A percentile compares a stretch with the other conserved stretches of the same genome.
These are phyloP conservation scores for Coreoperca whiteheadi DNA, from an alignment of 2,113 vertebrate species.

Conservation along the genomic window DNA sequence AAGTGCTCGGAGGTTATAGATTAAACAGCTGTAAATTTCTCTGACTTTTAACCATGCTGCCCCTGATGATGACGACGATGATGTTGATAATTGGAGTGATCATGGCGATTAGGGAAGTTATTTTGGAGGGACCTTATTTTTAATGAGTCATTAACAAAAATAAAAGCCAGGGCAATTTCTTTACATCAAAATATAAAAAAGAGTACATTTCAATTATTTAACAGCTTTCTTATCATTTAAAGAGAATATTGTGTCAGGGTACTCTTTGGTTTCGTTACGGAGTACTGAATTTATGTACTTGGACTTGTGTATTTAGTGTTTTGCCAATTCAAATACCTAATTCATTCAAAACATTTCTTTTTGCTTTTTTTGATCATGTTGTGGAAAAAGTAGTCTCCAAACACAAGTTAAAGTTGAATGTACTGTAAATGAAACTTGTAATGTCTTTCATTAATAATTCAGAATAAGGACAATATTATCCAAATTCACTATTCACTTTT, in stretches of 20 bases:
- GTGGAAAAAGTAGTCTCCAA: too few relatives aligned
- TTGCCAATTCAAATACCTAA: neutral
- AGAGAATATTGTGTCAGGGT: neutral
- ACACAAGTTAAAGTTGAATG: neutral
- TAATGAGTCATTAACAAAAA: constrained; percentile 1
- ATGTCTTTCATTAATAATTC: neutral
- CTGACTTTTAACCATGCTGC: neutral
- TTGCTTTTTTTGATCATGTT: neutral
- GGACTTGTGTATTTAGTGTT: neutral
- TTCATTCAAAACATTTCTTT: neutral
- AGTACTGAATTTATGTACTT: too few relatives aligned
- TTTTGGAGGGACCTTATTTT: neutral
- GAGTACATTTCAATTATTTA: neutral
- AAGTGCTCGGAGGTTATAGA: constrained; percentile 41
- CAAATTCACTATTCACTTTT: too few relatives aligned
- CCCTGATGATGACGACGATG: neutral
- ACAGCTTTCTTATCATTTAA: neutral
- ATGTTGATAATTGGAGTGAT: constrained; percentile 8
- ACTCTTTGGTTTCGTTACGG: neutral
- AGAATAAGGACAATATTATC: neutral
- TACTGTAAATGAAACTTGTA: too few relatives aligned
- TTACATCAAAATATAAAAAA: neutral
- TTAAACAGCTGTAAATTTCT: constrained; percentile 46
- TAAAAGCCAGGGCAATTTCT: neutral
- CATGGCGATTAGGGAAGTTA: neutral